A percentile compares a stretch with the other conserved stretches of the same genome.
phyloP scores from a whole-genome alignment of 2,888 invertebrate genomes.

The Epiblema foenella region DNA sequence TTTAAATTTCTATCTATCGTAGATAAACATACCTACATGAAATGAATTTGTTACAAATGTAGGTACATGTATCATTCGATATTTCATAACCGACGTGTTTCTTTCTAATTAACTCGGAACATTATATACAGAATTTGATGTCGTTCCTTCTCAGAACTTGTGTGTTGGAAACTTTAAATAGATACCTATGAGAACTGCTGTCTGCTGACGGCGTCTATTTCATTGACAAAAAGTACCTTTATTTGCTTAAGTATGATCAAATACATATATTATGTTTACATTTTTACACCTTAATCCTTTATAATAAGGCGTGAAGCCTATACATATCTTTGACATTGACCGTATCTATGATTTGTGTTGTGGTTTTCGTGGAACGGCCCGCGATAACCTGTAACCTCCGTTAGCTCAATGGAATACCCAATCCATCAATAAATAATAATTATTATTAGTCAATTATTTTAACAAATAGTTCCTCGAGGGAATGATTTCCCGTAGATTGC shows the following conservation, averaged over 20 bases:
- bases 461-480: slow-evolving; percentile 30
- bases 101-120: background rate
- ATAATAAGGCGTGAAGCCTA: background rate
- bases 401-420: background rate
- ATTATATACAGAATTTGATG: background rate
- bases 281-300: background rate
- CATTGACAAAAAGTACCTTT: no score
- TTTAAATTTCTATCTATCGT: no score
- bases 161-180: background rate
- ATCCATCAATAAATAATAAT: slow-evolving; percentile 18
- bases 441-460: slow-evolving; percentile 25
- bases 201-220: no score
- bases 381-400: slow-evolving; percentile 13
- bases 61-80: no score
- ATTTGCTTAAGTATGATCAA: no score
- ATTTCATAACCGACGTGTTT: background rate
- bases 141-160: background rate
- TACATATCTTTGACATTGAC: background rate
- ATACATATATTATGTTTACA: no score
- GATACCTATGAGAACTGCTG: no score
- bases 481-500: slow-evolving; percentile 34
- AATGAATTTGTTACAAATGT: no score
- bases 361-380: background rate
- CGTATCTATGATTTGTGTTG: no score
- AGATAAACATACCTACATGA: no score